Conservation (phyloP, 2,113 vertebrate species). For the Elanoides forficatus region DNA sequence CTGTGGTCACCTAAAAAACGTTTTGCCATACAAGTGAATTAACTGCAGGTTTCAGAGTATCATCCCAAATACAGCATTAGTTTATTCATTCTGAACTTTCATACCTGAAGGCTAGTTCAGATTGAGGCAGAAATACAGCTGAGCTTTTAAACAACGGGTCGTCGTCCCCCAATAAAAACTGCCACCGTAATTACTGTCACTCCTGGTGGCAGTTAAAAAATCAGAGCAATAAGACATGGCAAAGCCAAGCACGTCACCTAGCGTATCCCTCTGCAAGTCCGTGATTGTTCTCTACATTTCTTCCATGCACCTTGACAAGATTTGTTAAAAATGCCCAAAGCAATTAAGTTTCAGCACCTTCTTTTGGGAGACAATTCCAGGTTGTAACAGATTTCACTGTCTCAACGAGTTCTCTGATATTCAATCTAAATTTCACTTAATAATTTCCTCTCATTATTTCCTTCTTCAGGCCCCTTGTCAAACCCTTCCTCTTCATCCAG, state of each 20-base stretch:
- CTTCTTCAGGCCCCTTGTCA: background rate
- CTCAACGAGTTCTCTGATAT: background rate
- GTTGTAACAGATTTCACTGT: background rate
- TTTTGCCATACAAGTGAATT: background rate
- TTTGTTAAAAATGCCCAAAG: conserved; percentile 18
- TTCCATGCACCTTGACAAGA: background rate
- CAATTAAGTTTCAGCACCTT: conserved; percentile 1
- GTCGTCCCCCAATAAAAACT: background rate
- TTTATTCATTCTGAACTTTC: background rate
- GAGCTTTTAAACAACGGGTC: background rate
- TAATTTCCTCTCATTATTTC: conserved; percentile 30
- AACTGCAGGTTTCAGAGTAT: background rate
- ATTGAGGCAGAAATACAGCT: accelerated
- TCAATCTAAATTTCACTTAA: conserved; percentile 17
- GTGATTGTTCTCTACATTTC: background rate
- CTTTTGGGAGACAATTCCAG: background rate
- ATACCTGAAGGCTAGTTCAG: background rate
- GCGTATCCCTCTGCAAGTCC: background rate
- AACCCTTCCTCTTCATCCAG: background rate
- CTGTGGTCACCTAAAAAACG: background rate
- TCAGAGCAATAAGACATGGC: background rate
- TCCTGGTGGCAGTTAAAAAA: background rate
- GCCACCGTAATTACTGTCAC: background rate
- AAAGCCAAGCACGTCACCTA: background rate
- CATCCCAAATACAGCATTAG: background rate